Evolutionary conservation across 1,140 invertebrate genomes (phyloP).

Genomic region (Tetramorium simillimum): DNA sequence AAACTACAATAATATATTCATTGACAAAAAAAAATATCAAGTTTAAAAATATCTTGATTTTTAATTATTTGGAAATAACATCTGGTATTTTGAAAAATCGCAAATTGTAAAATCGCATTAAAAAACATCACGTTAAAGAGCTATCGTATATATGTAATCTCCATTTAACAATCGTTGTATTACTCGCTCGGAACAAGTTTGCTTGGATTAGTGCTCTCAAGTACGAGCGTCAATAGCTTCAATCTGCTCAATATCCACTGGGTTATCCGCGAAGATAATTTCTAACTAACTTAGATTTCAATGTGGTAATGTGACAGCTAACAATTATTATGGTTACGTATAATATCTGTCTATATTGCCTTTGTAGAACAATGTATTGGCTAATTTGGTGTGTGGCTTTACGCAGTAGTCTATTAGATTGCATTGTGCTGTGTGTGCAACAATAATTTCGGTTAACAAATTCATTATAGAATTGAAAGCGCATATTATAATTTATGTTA

Average conservation of each 20-base stretch:
- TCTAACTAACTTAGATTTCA: constrained; percentile 17
- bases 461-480: constrained; percentile 13
- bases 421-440: background rate
- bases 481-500: constrained; percentile 10
- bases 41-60: background rate
- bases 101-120: background rate
- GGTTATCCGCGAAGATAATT: constrained; percentile 26
- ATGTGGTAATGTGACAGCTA: background rate
- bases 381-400: constrained; percentile 18
- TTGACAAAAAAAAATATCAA: background rate
- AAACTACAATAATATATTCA: background rate
- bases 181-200: background rate
- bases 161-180: constrained; percentile 1
- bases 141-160: background rate
- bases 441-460: constrained; percentile 25
- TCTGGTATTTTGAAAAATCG: background rate
- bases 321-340: constrained; percentile 13
- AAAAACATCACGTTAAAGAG: background rate
- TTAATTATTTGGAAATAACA: too few species aligned
- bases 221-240: background rate
- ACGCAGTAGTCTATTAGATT: constrained; percentile 1
- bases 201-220: constrained; percentile 23
- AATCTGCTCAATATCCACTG: background rate
- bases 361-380: background rate
- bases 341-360: background rate